Percentiles rank a stretch among this genome's conserved stretches.
phyloP scores from a whole-genome alignment of 2,797 vertebrate genomes.

The Alectoris magna region DNA sequence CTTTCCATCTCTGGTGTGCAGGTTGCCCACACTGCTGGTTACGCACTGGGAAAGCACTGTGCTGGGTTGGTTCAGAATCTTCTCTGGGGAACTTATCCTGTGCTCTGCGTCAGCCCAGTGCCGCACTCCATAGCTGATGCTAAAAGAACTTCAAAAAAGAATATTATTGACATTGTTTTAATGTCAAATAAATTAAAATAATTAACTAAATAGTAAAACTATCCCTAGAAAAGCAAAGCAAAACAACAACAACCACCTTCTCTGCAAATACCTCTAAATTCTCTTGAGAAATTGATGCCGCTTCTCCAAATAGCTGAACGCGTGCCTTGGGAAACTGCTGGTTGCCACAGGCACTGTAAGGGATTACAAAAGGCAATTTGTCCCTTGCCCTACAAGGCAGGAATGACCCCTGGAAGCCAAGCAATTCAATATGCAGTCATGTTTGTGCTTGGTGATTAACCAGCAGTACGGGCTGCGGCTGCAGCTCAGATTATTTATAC shows the following conservation, averaged over 20 bases:
- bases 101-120: neutral
- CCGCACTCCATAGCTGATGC: neutral
- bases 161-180: neutral
- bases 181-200: neutral
- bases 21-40: neutral
- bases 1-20: neutral
- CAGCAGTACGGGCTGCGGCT: neutral
- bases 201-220: neutral
- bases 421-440: constrained; percentile 5
- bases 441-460: neutral
- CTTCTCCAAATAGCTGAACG: neutral
- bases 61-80: neutral
- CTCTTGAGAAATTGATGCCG: neutral
- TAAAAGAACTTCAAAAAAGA: neutral
- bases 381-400: constrained; percentile 38
- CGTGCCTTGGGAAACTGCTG: neutral
- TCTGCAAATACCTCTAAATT: neutral
- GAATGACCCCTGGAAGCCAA: constrained; percentile 42
- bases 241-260: neutral
- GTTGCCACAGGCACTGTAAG: neutral
- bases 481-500: constrained; percentile 14
- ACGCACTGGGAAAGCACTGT: neutral
- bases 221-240: neutral
- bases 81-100: neutral
- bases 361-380: constrained; percentile 18